These are phyloP conservation scores for Saxidomus purpurata DNA, from an alignment of 1,140 invertebrate species.

Conservation along the genomic window DNA sequence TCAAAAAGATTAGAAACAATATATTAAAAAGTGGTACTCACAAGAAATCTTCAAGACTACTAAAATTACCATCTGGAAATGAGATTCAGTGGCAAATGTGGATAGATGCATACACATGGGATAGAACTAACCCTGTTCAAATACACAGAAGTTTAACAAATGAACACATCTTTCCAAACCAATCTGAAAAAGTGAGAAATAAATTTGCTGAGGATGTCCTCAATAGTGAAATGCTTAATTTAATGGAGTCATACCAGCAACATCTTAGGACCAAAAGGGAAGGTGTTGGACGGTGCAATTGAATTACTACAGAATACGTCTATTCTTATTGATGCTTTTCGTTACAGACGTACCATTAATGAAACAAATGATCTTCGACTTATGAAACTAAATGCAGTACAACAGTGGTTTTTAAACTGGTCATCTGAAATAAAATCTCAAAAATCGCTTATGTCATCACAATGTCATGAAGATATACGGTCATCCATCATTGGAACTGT, in stretches of 20 bases:
- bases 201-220: constrained; percentile 59
- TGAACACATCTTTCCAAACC: constrained; percentile 54
- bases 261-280: constrained; percentile 43
- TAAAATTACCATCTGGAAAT: constrained; percentile 32
- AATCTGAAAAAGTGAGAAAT: constrained; percentile 58
- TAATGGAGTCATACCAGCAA: constrained; percentile 58
- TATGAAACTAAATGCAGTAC: constrained; percentile 41
- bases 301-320: constrained; percentile 50
- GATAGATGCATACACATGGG: constrained; percentile 48
- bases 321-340: constrained; percentile 35
- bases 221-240: constrained; percentile 38
- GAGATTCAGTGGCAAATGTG: constrained; percentile 51
- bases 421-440: background rate
- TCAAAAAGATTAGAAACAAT: constrained; percentile 59
- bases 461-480: constrained; percentile 50
- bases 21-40: constrained; percentile 37
- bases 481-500: constrained; percentile 57
- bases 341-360: constrained; percentile 47
- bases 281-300: constrained; percentile 39
- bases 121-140: constrained; percentile 55
- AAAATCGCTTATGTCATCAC: constrained; percentile 30
- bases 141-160: constrained; percentile 49
- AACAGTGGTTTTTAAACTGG: constrained; percentile 61
- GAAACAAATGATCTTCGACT: constrained; percentile 27
- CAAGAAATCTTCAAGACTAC: constrained; percentile 18